Evolutionary conservation across 2,797 vertebrate species (phyloP).

Genomic region (Micromesistius poutassou): DNA sequence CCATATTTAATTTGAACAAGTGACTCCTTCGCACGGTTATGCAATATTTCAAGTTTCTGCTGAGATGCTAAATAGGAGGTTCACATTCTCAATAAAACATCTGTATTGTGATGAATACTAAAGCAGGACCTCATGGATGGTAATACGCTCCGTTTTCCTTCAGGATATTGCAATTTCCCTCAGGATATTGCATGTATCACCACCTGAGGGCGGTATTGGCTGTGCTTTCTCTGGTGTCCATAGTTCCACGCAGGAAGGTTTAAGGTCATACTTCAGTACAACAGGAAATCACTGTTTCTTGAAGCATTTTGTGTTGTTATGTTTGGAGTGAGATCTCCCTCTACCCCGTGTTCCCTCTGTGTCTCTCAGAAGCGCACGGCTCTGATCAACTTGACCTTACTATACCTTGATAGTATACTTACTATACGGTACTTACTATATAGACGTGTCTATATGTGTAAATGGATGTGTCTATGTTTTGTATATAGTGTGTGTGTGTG

Average conservation of each 20-base stretch:
- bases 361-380: neutral
- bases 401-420: too few relatives aligned
- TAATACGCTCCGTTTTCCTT: neutral
- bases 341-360: neutral
- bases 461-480: neutral
- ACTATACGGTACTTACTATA: too few relatives aligned
- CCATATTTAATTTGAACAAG: neutral
- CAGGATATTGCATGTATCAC: conserved; percentile 9
- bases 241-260: conserved; percentile 16
- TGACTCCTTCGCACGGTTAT: neutral
- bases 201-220: conserved; percentile 61
- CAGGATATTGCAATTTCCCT: conserved; percentile 27
- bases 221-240: conserved; percentile 23
- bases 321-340: neutral
- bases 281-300: neutral
- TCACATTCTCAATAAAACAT: neutral
- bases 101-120: neutral
- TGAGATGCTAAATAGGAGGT: neutral
- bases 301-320: neutral
- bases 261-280: neutral
- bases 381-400: neutral
- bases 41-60: neutral
- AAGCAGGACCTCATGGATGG: neutral
- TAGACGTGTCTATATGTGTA: too few relatives aligned
- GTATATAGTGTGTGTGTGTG: neutral